A percentile compares a stretch with the other conserved stretches of the same genome.
Conservation (phyloP, 2,113 vertebrate genomes). For the Galemys pyrenaicus region DNA sequence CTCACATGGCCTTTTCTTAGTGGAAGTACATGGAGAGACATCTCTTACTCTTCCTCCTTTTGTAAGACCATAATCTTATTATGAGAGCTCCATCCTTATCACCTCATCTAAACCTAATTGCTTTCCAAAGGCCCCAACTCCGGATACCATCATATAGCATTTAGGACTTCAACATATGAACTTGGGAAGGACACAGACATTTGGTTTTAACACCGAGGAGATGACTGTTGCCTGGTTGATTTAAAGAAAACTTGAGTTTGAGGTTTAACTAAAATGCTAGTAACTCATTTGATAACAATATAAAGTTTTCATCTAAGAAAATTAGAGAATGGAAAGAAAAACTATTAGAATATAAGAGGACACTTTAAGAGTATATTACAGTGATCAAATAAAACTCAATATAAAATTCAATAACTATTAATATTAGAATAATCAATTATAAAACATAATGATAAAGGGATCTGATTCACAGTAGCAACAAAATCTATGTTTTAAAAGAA, state of each 20-base stretch:
- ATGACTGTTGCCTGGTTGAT: not conserved
- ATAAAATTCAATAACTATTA: not conserved
- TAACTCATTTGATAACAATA: not conserved
- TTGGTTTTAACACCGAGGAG: not conserved
- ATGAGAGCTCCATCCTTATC: not conserved
- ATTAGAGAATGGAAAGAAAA: not conserved
- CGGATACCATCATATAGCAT: not conserved
- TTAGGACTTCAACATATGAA: not conserved
- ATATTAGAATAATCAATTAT: not conserved
- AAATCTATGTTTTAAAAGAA: not conserved
- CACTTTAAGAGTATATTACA: not conserved
- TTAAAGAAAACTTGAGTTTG: not conserved
- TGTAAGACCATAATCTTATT: conserved; percentile 11
- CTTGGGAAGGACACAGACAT: not conserved
- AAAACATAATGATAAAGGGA: not conserved
- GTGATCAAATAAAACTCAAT: not conserved
- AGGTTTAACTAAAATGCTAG: not conserved
- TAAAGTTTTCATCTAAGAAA: not conserved
- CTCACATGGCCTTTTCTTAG: not conserved
- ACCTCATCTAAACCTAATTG: not conserved
- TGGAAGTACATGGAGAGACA: not conserved
- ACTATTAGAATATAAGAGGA: not conserved
- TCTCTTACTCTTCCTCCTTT: not conserved
- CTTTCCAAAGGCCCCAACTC: not conserved
- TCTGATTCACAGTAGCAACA: not conserved